Conservation (phyloP, 2,888 invertebrate genomes). For the Ecliptopera silaceata region DNA sequence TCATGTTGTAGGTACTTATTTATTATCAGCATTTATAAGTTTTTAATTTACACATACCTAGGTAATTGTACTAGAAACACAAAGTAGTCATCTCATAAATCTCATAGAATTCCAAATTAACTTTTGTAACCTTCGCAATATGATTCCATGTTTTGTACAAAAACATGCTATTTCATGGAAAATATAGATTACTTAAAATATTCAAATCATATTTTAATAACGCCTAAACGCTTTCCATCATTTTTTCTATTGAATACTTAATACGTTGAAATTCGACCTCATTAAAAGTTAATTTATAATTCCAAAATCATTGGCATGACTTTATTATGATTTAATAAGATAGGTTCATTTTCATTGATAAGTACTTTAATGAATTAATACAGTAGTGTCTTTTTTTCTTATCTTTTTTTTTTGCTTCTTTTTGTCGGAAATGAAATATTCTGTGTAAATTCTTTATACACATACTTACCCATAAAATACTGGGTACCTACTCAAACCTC, state of each 20-base stretch:
- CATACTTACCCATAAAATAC: neutral
- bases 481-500: too few relatives aligned
- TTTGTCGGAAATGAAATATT: neutral
- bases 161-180: neutral
- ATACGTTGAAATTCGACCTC: neutral
- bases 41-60: neutral
- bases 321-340: neutral
- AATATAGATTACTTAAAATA: too few relatives aligned
- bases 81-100: too few relatives aligned
- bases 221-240: neutral
- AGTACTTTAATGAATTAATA: neutral
- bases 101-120: too few relatives aligned
- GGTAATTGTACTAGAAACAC: neutral
- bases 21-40: too few relatives aligned
- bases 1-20: too few relatives aligned
- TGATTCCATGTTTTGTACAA: neutral
- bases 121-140: too few relatives aligned
- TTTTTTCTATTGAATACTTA: neutral
- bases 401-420: neutral
- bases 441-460: neutral
- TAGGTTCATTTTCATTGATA: neutral
- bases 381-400: neutral
- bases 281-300: neutral
- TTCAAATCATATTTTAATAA: neutral
- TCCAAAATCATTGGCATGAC: neutral